Percentiles rank a stretch among this genome's conserved stretches.
These are phyloP conservation scores for Latrodectus geometricus DNA, from an alignment of 1,140 invertebrate species.

Conservation along the genomic window DNA sequence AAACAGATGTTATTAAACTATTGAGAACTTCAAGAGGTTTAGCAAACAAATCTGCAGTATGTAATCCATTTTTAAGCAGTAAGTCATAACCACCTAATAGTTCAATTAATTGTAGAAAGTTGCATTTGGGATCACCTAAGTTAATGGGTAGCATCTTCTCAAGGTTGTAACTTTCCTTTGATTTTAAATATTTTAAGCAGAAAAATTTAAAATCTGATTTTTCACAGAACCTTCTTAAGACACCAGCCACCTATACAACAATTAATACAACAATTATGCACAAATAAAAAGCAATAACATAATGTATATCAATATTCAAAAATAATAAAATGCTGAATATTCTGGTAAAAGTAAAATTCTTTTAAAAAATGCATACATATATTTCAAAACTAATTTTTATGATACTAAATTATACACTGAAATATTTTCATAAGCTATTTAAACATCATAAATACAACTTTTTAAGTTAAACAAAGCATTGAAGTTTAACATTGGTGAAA, in stretches of 20 bases:
- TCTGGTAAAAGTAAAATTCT: neutral
- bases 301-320: neutral
- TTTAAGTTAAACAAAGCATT: too few relatives aligned
- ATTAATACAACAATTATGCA: neutral
- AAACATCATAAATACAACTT: too few relatives aligned
- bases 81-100: slow-evolving; percentile 46
- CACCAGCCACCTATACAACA: slow-evolving; percentile 1
- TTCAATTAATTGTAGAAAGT: slow-evolving; percentile 19
- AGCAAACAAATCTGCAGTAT: neutral
- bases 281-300: too few relatives aligned
- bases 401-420: too few relatives aligned
- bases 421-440: too few relatives aligned
- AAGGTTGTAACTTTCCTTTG: slow-evolving; percentile 15
- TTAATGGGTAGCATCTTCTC: slow-evolving; percentile 10
- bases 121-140: neutral
- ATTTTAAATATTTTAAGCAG: slow-evolving; percentile 5
- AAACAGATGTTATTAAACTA: slow-evolving; percentile 41
- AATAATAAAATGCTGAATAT: neutral
- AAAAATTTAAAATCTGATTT: slow-evolving; percentile 13
- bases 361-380: neutral
- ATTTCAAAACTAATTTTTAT: neutral
- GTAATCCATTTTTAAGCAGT: slow-evolving; percentile 28
- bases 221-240: neutral
- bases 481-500: too few relatives aligned
- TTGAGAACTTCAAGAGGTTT: neutral